Evolutionary conservation across 2,888 invertebrate genomes (phyloP), one percentile per base, ranked within the genome.

Genomic region (Creontiades dilutus): DNA sequence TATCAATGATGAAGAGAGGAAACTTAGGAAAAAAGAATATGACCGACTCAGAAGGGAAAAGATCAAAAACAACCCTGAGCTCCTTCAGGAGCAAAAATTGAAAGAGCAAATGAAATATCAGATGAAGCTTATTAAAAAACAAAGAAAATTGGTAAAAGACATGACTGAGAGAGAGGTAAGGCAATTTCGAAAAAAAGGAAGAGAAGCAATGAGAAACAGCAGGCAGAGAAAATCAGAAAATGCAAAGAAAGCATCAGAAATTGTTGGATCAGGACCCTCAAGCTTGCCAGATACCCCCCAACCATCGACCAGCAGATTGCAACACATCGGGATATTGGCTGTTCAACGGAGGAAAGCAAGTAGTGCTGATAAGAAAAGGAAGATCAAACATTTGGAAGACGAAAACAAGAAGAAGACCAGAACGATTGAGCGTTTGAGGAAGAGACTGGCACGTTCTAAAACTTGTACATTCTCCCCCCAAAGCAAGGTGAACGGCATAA

Each of bases 381-480:
- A n/a, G n/a, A n/a, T 78, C 28, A 78, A 37, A 5, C 28, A 78
- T n/a, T 37, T 78, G 78, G n/a, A 78, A 78, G 37, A 78, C 11
- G 46, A 46, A n/a, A 23, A n/a, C 46, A n/a, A 78, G 78, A 78
- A 78, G 78, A 78, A 78, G 78, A n/a, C 13, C 28, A 78, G 78
- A 46, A 46, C 37, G 14, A 78, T 78, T 46, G 78, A 78, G 37
- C 28, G 78, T 28, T 13, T 78, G 78, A 78, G n/a, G 46, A 78
- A 37, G 46, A 78, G 78, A 78, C 37, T 37, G n/a, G 28, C 12
- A 12, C 28, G 78, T 12, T 28, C 78, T 7, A 78, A 78, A n/a
- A 37, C 37, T 76, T 5, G 9, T 13, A 46, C 48, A 13, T 48
- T 7, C 13, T 87, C 87, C 68, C 87, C 87, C 19, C n/a, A 13